Evolutionary conservation across 2,888 invertebrate species (phyloP), one percentile per base, ranked within the genome.

Genomic region (Ectemnius lituratus): DNA sequence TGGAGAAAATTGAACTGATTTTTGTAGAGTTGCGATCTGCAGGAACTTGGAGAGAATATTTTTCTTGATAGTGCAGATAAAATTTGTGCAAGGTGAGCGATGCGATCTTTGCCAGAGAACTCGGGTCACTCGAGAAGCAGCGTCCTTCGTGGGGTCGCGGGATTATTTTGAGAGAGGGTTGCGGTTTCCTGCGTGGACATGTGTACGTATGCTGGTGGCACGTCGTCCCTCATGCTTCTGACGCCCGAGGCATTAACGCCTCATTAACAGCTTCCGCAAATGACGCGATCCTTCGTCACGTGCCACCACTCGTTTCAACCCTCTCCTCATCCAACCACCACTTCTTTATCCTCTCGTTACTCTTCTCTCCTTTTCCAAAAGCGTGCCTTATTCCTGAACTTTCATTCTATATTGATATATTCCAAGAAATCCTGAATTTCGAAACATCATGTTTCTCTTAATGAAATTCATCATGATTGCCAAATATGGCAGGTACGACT

Each of bases 201-300:
- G 52, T 14, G 52, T 14, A 52, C 52, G 52, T 14, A 14, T 37
- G 37, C 37, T 11, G 37, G 37, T 37, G 37, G 37, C 37, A 37
- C 37, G 37, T 37, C 37, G 37, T 52, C 16, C 49, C 16, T 6
- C 73, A 45, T 16, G 74, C 46, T 73, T 69, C 70, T 71, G 68
- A 84, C 81, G 82, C 84, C 78, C 72, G 71, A 78, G 82, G 84
- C 84, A 77, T 82, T 83, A 80, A 84, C 80, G 83, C 77, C 87
- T 88, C 87, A 86, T 89, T 87, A 88, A 84, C 85, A 73, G 82
- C 78, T 76, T 78, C 79, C 75, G 78, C 77, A 83, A 86, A 88
- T 84, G 79, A 85, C 83, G 79, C 73, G 78, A 84, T 80, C 71
- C 85, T 83, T 70, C 76, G 80, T 84, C 81, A 86, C 80, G 81